Conservation (phyloP, 1,140 invertebrate species). For the Penaeus chinensis region DNA sequence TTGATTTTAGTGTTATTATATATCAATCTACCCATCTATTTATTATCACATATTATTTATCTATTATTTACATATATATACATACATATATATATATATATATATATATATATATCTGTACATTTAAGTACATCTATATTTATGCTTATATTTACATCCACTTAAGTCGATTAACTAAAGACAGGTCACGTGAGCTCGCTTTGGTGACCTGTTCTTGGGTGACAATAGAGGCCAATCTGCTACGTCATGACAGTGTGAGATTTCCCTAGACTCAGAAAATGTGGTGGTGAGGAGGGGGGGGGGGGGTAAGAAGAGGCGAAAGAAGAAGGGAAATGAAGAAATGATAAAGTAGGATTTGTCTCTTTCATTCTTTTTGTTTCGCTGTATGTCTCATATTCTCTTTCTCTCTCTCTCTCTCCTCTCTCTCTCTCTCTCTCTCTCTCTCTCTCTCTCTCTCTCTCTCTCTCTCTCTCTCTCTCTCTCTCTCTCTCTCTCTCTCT, state of each 20-base stretch:
- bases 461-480: neutral
- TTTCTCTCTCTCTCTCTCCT: too few relatives aligned
- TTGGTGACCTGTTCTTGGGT: neutral
- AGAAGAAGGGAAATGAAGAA: too few relatives aligned
- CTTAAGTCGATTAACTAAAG: neutral
- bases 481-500: neutral
- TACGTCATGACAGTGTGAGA: neutral
- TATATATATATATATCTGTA: conserved; percentile 19
- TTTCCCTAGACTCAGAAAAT: neutral
- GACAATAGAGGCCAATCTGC: neutral
- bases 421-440: neutral
- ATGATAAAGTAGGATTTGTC: too few relatives aligned
- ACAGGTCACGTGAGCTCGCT: neutral
- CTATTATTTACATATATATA: too few relatives aligned
- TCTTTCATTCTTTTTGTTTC: too few relatives aligned
- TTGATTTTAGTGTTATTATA: too few relatives aligned
- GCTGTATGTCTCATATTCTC: too few relatives aligned
- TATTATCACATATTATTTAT: too few relatives aligned
- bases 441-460: neutral
- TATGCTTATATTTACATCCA: neutral
- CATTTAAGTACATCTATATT: neutral
- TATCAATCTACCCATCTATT: too few relatives aligned
- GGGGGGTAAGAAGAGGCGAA: too few relatives aligned
- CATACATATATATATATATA: conserved; percentile 24
- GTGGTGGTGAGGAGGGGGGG: too few relatives aligned